Evolutionary conservation across 2,888 invertebrate species (phyloP).

Genomic region (Lampropteryx suffumata): DNA sequence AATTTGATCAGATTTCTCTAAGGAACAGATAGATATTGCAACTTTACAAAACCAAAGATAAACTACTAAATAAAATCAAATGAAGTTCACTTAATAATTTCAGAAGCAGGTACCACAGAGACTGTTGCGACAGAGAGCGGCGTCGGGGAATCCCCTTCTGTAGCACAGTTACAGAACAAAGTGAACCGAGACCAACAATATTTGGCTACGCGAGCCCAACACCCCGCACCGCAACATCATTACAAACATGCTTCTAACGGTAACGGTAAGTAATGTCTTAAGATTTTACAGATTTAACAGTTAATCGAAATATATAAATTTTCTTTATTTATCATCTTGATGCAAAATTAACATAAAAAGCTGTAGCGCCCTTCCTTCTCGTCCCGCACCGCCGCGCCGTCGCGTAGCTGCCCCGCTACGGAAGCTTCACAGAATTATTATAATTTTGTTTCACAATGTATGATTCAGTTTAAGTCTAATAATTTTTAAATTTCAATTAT

Average conservation of each 20-base stretch:
- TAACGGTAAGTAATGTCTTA: constrained; percentile 63
- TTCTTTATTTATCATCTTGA: no score
- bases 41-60: background rate
- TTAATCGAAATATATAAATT: no score
- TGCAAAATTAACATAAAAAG: no score
- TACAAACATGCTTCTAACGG: constrained; percentile 77
- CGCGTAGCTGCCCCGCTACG: no score
- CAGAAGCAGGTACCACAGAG: constrained; percentile 71
- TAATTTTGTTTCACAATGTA: no score
- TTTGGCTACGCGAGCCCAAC: constrained; percentile 86
- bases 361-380: no score
- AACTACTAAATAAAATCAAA: constrained; percentile 19
- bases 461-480: no score
- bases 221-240: constrained; percentile 81
- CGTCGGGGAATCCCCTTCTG: constrained; percentile 89
- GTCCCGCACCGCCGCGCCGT: no score
- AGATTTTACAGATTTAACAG: no score
- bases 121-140: constrained; percentile 68
- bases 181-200: constrained; percentile 90
- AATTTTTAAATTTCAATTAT: no score
- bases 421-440: no score
- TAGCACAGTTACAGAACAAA: constrained; percentile 91
- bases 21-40: background rate
- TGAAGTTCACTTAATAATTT: constrained; percentile 24
- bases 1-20: no score